phyloP scores from a whole-genome alignment of 2,113 vertebrate species.

The Dolichotis patagonum region DNA sequence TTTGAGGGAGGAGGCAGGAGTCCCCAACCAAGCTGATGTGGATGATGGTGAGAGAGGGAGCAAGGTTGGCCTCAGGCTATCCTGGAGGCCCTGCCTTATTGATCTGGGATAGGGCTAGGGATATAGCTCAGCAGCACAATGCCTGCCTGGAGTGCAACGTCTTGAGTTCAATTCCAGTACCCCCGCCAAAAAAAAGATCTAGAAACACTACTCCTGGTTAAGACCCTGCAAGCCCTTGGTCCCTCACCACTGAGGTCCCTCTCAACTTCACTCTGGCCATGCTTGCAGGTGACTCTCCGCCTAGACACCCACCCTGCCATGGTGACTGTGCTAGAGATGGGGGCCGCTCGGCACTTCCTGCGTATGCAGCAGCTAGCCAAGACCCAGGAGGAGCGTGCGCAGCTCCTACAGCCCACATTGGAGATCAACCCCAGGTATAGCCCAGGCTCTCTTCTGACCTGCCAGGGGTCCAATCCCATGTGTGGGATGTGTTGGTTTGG shows the following conservation, averaged over 20 bases:
- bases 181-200: no score
- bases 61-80: neutral
- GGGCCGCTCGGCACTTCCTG: constrained; percentile 96
- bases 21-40: neutral
- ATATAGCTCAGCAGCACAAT: no score
- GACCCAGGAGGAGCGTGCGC: constrained; percentile 93
- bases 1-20: neutral
- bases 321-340: constrained; percentile 99
- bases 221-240: neutral
- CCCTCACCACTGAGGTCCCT: neutral
- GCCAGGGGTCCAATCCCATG: no score
- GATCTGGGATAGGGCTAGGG: no score
- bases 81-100: neutral
- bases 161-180: no score
- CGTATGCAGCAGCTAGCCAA: constrained; percentile 97
- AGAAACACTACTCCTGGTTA: neutral
- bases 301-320: constrained; percentile 97
- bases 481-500: neutral
- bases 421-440: constrained; percentile 95
- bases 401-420: constrained; percentile 97
- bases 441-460: neutral
- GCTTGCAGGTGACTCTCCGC: constrained; percentile 91
- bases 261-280: neutral
- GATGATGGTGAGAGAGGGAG: neutral
- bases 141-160: no score